Evolutionary conservation across 2,888 invertebrate genomes (phyloP).

Genomic region (Merodon equestris): DNA sequence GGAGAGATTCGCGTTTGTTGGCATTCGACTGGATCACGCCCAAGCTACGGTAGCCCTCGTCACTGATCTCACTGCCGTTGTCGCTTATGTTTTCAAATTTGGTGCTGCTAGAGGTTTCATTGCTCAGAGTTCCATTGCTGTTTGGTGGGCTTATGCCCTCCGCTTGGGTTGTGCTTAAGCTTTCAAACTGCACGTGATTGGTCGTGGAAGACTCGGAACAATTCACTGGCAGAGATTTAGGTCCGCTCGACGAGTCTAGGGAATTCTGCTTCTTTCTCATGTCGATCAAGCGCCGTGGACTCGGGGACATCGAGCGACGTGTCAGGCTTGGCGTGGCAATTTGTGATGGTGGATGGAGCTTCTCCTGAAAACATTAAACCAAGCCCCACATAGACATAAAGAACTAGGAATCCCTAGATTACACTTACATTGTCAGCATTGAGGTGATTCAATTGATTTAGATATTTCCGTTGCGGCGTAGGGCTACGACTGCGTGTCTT

Average conservation of each 20-base stretch:
- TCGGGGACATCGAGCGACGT: slow-evolving; percentile 78
- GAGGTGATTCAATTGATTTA: slow-evolving; percentile 72
- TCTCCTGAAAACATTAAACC: slow-evolving; percentile 33
- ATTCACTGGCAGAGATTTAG: slow-evolving; percentile 73
- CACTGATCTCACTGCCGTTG: slow-evolving; percentile 90
- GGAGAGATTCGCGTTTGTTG: slow-evolving; percentile 83
- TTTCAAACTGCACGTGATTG: slow-evolving; percentile 72
- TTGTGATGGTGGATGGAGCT: slow-evolving; percentile 52
- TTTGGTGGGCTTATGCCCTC: slow-evolving; percentile 48
- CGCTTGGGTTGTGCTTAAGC: slow-evolving; percentile 60
- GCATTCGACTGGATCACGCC: slow-evolving; percentile 83
- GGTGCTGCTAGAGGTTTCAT: slow-evolving; percentile 69
- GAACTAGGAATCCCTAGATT: neutral
- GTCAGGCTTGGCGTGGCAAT: slow-evolving; percentile 73
- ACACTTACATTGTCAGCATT: slow-evolving; percentile 42
- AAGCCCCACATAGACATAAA: neutral
- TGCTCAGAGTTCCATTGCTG: slow-evolving; percentile 69
- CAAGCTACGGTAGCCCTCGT: slow-evolving; percentile 90
- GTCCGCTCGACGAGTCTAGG: slow-evolving; percentile 73
- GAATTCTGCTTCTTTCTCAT: slow-evolving; percentile 77
- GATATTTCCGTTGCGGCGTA: slow-evolving; percentile 80
- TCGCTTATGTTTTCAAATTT: slow-evolving; percentile 84
- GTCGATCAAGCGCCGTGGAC: slow-evolving; percentile 76
- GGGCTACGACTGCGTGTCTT: slow-evolving; percentile 80
- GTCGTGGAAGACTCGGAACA: slow-evolving; percentile 33